These are phyloP conservation scores for Formica exsecta DNA, from an alignment of 1,140 invertebrate genomes.

Conservation along the genomic window DNA sequence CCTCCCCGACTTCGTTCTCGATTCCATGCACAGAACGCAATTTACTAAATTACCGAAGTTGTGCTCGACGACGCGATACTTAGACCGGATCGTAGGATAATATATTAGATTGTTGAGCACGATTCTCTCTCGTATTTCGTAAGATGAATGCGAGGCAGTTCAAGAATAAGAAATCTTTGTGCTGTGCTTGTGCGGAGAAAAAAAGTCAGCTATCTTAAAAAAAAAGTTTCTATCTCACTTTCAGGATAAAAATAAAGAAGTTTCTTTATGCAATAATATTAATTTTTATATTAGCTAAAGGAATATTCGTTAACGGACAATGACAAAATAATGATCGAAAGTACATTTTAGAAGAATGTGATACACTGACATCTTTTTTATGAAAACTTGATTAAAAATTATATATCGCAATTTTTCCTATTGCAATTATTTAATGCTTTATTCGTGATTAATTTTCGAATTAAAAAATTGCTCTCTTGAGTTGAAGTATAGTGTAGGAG, in stretches of 20 bases:
- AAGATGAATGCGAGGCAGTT: neutral
- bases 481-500: neutral
- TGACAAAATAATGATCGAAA: neutral
- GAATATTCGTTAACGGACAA: neutral
- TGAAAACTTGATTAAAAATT: neutral
- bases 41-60: slow-evolving; percentile 57
- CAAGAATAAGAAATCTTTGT: slow-evolving; percentile 34
- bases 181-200: neutral
- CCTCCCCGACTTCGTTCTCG: neutral
- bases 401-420: neutral
- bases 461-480: neutral
- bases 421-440: slow-evolving; percentile 18
- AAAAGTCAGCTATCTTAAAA: slow-evolving; percentile 1
- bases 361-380: neutral
- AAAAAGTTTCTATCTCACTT: neutral
- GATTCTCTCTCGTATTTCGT: neutral
- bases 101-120: slow-evolving; percentile 8
- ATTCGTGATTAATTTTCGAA: slow-evolving; percentile 7
- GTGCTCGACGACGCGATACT: slow-evolving; percentile 8
- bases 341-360: neutral
- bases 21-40: slow-evolving; percentile 37
- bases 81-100: slow-evolving; percentile 21
- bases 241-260: neutral
- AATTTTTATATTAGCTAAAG: neutral
- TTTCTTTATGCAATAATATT: neutral